Conservation (phyloP, 2,113 vertebrate genomes). For the Symphodus melops region DNA sequence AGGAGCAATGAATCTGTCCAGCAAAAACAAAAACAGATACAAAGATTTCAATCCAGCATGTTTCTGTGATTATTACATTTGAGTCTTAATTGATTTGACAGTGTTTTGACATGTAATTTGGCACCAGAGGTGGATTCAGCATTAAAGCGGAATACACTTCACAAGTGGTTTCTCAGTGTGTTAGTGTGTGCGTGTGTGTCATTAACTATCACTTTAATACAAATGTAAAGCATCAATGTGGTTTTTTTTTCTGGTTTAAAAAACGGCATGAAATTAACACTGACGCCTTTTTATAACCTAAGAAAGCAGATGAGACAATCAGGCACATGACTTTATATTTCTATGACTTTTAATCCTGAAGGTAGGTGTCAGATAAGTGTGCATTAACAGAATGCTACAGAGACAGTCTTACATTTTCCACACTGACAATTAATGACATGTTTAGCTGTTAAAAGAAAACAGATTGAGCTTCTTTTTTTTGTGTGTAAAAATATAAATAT, state of each 20-base stretch:
- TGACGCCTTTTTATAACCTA: background rate
- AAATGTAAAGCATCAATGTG: background rate
- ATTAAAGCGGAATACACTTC: background rate
- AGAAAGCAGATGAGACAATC: background rate
- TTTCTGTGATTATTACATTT: background rate
- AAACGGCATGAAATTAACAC: background rate
- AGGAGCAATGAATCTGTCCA: slow-evolving; percentile 1
- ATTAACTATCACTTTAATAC: background rate
- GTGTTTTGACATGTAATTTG: slow-evolving; percentile 1
- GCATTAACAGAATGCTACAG: no score
- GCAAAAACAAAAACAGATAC: slow-evolving; percentile 10
- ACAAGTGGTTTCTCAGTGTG: background rate
- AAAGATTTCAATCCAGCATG: background rate
- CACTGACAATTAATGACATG: no score
- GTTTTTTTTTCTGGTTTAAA: background rate
- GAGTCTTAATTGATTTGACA: background rate
- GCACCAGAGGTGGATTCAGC: background rate
- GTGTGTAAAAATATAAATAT: no score
- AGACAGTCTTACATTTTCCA: background rate
- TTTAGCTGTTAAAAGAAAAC: no score
- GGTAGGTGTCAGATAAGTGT: no score
- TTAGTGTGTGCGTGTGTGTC: background rate
- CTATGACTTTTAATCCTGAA: no score
- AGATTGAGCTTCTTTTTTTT: no score
- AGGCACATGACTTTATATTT: background rate